Evolutionary conservation across 2,888 invertebrate species (phyloP).

Genomic region (Lucinisca nassula): DNA sequence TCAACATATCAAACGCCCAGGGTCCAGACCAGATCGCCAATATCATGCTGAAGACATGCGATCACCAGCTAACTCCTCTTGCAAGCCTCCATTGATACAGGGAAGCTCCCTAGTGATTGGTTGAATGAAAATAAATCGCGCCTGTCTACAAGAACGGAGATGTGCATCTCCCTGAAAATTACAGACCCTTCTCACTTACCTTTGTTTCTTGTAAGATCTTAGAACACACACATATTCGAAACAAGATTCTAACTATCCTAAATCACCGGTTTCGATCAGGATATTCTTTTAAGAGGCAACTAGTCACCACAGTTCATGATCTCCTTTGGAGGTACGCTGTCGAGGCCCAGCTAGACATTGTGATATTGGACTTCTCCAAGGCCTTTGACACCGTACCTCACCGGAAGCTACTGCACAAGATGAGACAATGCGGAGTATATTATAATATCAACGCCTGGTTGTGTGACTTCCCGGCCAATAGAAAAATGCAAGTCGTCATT

Average conservation of each 20-base stretch:
- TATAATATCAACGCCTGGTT: conserved; percentile 9
- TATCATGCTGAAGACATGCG: conserved; percentile 19
- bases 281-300: conserved; percentile 6
- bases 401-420: conserved; percentile 17
- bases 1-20: conserved; percentile 26
- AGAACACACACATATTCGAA: conserved; percentile 33
- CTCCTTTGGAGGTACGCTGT: neutral
- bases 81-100: neutral
- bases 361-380: conserved; percentile 33
- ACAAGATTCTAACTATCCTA: neutral
- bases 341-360: neutral
- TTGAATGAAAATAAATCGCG: neutral
- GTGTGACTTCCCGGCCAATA: neutral
- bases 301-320: neutral
- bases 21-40: conserved; percentile 21
- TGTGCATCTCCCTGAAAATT: conserved; percentile 7
- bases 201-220: conserved; percentile 14
- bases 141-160: conserved; percentile 21
- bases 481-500: conserved; percentile 29
- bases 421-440: conserved; percentile 5
- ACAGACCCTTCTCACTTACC: conserved; percentile 10
- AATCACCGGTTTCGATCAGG: conserved; percentile 34
- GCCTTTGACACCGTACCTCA: conserved; percentile 45
- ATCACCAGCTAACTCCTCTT: conserved; percentile 39
- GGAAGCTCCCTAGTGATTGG: conserved; percentile 22